Base-by-base conservation (phyloP, 2,888 invertebrate species). In the Phaedon cochleariae region DNA sequence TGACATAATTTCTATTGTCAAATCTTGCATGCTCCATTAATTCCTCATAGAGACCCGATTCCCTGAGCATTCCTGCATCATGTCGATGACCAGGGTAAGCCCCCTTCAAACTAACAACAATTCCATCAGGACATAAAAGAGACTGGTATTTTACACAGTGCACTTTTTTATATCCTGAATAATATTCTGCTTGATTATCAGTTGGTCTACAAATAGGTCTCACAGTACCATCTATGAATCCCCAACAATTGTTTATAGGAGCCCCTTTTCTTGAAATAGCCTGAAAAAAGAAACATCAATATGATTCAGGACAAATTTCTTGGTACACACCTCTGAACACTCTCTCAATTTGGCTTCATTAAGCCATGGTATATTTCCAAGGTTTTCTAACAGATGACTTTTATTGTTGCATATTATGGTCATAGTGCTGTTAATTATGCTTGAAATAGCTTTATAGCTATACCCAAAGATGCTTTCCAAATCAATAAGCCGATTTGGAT, bases 81-180 rank as follows among this genome's bases (percentile, higher is more conserved):
- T 61, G 61, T 20, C 54, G 54, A 46, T n/a, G 20, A 29, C 61
- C 46, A 61, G 54, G 61, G 31, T 61, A 61, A 18, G 61, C 61
- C 20, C 45, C 52, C 41, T 60, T 60, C 18, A 60, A 17, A 34
- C 46, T 60, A 15, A 53, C 15, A 21, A 53, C 18, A 53, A 53
- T 53, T 31, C 68, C 66, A 68, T 68, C 69, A 37, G 69, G 70
- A 29, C 60, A 61, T 60, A 70, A 31, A 20, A 68, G 55, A 9
- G 72, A 68, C 53, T 72, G 70, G 31, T 60, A 70, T 57, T 68
- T 62, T n/a, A 69, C 51, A 51, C 66, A 70, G 51, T 61, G n/a
- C n/a, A n/a, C n/a, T n/a, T n/a, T n/a, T n/a, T n/a, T n/a, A n/a
- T n/a, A n/a, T n/a, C n/a, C n/a, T n/a, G n/a, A n/a, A n/a, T n/a